Base-by-base conservation (phyloP, 2,888 invertebrate species). In the Eulithis testata region DNA sequence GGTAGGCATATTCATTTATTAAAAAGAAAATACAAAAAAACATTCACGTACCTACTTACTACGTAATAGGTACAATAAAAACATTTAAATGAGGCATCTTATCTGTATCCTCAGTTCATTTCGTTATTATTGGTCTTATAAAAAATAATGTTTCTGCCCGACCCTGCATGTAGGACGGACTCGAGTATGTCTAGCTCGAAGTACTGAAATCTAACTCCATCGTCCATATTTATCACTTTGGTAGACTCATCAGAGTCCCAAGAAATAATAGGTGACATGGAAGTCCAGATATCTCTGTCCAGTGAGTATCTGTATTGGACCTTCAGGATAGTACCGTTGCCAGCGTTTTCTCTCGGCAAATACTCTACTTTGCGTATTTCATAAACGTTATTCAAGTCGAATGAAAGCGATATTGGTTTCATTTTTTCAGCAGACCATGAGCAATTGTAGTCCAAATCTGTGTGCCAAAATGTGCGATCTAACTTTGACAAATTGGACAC, bases 261-360 rank as follows among this genome's bases (percentile, higher is more conserved):
- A 14, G 63, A 45, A 3, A 85, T 72, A 11, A 71, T 67, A 9
- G 80, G 76, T 6, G 86, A 84, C 51, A 76, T 64, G 0, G 73
- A 55, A 65, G 78, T 84, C 91, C 90, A 91, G 9, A 71, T 56
- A 14, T 70, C 69, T 9, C 80, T 82, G 58, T 90, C 83, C 1
- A 61, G 53, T 0, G 89, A 90, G 66, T 73, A 72, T 60, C 77
- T 81, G 66, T 88, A 89, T 68, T 85, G 79, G 0, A 89, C 51
- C 62, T 80, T 73, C 14, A 86, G 64, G 54, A 91, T 78, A 5
- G 88, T 90, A 0, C 91, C 90, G 67, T 89, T 89, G 0, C 88
- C 87, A 2, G 83, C 88, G 61, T 89, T 86, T 11, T 78, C 75
- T 3, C 89, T 80, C 0, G 90, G 90, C 11, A 76, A 71, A 69